Conservation (phyloP, 2,113 vertebrate species). For the Ploceus nigricollis region DNA sequence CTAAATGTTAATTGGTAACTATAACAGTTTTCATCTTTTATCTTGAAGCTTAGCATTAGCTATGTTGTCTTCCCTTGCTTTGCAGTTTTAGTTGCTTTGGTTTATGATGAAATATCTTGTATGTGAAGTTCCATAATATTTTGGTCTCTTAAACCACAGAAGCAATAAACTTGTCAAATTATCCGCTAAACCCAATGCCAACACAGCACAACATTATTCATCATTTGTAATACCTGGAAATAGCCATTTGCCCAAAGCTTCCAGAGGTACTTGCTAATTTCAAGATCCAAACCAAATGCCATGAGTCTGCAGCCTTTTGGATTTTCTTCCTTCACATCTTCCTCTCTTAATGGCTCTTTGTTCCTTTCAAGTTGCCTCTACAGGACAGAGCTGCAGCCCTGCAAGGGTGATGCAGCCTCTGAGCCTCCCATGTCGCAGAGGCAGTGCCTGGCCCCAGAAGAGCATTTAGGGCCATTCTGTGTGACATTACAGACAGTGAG, state of each 20-base stretch:
- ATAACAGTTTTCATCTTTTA: slow-evolving; percentile 28
- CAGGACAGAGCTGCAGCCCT: neutral
- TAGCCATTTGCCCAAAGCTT: neutral
- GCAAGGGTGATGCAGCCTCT: neutral
- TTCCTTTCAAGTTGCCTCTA: neutral
- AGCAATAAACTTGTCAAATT: slow-evolving; percentile 1
- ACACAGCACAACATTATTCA: neutral
- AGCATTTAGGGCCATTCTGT: neutral
- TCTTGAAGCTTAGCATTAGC: neutral
- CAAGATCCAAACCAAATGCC: neutral
- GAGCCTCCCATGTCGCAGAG: fast-evolving
- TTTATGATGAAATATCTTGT: slow-evolving; percentile 5
- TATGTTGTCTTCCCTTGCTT: slow-evolving; percentile 4
- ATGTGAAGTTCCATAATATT: neutral
- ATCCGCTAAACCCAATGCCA: neutral
- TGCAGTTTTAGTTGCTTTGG: neutral
- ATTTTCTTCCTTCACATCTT: neutral
- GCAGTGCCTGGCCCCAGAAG: neutral
- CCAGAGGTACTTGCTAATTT: neutral
- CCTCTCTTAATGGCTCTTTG: neutral
- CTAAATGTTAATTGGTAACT: slow-evolving; percentile 55
- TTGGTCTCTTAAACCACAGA: neutral
- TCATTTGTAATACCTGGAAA: neutral
- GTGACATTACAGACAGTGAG: neutral
- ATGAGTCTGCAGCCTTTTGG: neutral